Evolutionary conservation across 2,113 vertebrate species (phyloP), one percentile per base, ranked within the genome.

Genomic region (Mellivora capensis): DNA sequence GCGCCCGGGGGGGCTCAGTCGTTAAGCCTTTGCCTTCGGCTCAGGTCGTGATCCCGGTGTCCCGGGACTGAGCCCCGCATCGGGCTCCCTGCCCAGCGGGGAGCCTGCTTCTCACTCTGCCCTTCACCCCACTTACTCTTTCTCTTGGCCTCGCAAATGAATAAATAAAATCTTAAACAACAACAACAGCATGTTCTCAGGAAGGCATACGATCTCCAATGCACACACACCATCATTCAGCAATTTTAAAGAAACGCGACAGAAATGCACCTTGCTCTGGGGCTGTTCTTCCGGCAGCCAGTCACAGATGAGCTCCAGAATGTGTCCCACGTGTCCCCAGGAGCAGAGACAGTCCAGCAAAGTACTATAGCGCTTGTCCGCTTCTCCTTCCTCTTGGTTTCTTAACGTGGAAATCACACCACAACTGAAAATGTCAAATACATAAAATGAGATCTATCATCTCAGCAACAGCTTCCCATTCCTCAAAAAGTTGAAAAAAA

Each of bases 261-360:
- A 3, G 34, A 34, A 69, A 14, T 97, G 42, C 61, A 99, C 99
- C 99, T 98, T 97, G 83, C 52, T 93, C 34, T 97, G 98, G 42
- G 98, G 98, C 76, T 98, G 95, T 0, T 98, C 98, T 0, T 98
- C 98, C 0, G 98, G 98, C 57, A 99, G 98, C 99, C 99, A 99
- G 11, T 99, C 99, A 0, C 96, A 99, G 90, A 99, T 82, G 44
- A 99, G 98, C 49, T 99, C 99, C 34, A 99, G n/a, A 89, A 99
- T 0, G 21, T 99, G 98, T 11, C 98, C 98, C 49, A 99, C 98
- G 97, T 99, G 99, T 7, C 99, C 99, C 99, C 99, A 99, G 96
- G 98, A 98, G 97, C 99, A 99, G 62, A 99, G 92, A 96, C 99
- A 99, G 98, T 99, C 99, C 2, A 99, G 98, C 93, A 99, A 98